phyloP scores from a whole-genome alignment of 2,113 vertebrate genomes.

The Neoarius graeffei region DNA sequence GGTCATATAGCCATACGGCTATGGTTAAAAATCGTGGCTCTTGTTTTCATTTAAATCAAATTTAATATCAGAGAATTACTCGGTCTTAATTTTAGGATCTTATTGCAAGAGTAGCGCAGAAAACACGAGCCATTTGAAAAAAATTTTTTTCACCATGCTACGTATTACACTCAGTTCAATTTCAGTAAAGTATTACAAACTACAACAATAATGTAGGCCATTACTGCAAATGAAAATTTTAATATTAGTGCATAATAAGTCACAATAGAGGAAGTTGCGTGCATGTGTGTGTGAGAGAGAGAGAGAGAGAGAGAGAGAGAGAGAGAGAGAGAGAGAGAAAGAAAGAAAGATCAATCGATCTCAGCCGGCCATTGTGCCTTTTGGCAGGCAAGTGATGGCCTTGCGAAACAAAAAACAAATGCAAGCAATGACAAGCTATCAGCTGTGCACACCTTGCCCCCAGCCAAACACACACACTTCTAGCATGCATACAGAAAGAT shows the following conservation, averaged over 20 bases:
- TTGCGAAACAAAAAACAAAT: conserved; percentile 37
- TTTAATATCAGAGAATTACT: not conserved
- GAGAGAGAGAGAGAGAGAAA: not conserved
- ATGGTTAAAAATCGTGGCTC: not conserved
- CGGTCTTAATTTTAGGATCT: not conserved
- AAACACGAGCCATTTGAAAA: not conserved
- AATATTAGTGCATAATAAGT: not conserved
- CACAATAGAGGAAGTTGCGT: not conserved
- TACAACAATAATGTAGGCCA: not conserved
- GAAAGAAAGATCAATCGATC: not conserved
- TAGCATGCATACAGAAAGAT: conserved; percentile 1
- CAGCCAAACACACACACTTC: not conserved
- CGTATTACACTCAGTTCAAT: not conserved
- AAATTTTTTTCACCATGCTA: not conserved
- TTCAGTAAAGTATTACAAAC: not conserved
- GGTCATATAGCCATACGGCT: not conserved
- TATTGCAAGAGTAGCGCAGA: not conserved
- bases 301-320: not conserved
- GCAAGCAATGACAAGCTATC: conserved; percentile 47
- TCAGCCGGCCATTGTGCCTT: not conserved
- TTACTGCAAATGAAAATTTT: conserved; percentile 6
- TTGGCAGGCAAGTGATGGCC: conserved; percentile 24
- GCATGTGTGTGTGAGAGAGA: conserved; percentile 2
- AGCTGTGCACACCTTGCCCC: conserved; percentile 46
- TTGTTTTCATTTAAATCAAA: not conserved